Conservation (phyloP, 2,888 invertebrate genomes). For the Chalcosyrphus nemorum region DNA sequence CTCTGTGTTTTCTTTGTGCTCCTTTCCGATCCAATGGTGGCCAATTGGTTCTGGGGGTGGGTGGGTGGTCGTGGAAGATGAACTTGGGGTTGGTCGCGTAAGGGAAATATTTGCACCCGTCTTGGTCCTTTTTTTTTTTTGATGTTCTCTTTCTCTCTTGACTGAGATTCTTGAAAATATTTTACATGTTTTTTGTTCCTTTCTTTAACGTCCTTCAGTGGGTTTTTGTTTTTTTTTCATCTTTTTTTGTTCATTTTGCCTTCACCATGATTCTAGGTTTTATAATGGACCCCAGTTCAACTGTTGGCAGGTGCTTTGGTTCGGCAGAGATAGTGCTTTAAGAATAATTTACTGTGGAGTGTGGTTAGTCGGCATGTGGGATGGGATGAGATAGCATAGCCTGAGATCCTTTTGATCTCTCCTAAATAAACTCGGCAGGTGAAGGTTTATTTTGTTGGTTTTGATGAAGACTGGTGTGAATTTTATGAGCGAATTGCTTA, state of each 20-base stretch:
- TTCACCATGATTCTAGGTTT: slow-evolving; percentile 20
- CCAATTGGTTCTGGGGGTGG: too few species aligned
- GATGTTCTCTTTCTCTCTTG: background rate
- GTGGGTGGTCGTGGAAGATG: slow-evolving; percentile 21
- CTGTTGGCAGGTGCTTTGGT: slow-evolving; percentile 60
- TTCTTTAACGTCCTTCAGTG: background rate
- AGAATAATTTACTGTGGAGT: slow-evolving; percentile 65
- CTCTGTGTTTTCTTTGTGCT: slow-evolving; percentile 29
- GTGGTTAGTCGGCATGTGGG: slow-evolving; percentile 42
- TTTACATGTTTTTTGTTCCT: slow-evolving; percentile 38
- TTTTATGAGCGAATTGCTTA: slow-evolving; percentile 22
- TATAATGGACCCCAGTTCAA: slow-evolving; percentile 55
- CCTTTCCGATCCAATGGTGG: slow-evolving; percentile 33
- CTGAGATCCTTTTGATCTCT: slow-evolving; percentile 48
- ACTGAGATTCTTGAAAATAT: slow-evolving; percentile 20
- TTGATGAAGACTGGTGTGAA: slow-evolving; percentile 34
- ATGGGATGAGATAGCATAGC: background rate
- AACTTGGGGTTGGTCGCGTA: slow-evolving; percentile 26
- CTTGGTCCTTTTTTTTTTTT: slow-evolving; percentile 4
- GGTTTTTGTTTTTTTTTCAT: too few species aligned
- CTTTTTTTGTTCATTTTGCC: background rate
- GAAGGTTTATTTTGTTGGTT: slow-evolving; percentile 57
- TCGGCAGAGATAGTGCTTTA: slow-evolving; percentile 61
- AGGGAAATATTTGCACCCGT: slow-evolving; percentile 24
- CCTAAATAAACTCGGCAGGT: slow-evolving; percentile 46